phyloP scores from a whole-genome alignment of 2,888 invertebrate genomes.

The Flexamia atlantica region DNA sequence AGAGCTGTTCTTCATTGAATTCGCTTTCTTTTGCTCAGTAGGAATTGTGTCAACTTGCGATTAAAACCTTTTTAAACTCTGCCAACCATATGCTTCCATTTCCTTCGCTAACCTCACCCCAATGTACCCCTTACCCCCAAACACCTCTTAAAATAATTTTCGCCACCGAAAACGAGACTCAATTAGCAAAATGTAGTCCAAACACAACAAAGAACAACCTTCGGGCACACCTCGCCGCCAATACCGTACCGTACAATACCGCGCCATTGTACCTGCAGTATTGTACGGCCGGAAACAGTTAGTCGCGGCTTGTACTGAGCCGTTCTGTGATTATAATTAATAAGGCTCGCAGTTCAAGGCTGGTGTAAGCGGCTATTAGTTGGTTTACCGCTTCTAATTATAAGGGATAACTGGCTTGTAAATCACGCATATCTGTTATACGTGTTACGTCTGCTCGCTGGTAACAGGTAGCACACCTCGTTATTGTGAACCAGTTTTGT shows the following conservation, averaged over 20 bases:
- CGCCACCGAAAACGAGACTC: slow-evolving; percentile 10
- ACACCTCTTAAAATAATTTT: too few relatives aligned
- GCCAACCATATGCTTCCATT: too few relatives aligned
- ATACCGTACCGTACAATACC: neutral
- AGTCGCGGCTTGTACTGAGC: slow-evolving; percentile 4
- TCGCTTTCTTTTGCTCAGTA: too few relatives aligned
- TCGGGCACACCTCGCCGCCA: slow-evolving; percentile 3
- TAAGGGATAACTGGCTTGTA: neutral
- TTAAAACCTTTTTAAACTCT: too few relatives aligned
- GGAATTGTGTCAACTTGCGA: too few relatives aligned
- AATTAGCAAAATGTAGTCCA: slow-evolving; percentile 23
- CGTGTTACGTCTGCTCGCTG: neutral
- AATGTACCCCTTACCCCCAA: too few relatives aligned
- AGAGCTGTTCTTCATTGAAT: too few relatives aligned
- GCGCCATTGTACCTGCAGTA: slow-evolving; percentile 29
- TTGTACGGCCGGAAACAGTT: slow-evolving; percentile 34
- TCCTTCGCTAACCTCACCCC: too few relatives aligned
- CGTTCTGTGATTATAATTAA: slow-evolving; percentile 31
- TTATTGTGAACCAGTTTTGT: too few relatives aligned
- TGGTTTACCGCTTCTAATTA: slow-evolving; percentile 9
- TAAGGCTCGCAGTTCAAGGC: slow-evolving; percentile 10
- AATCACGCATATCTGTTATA: slow-evolving; percentile 4
- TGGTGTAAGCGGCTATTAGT: neutral
- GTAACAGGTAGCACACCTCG: neutral
- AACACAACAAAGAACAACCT: slow-evolving; percentile 11